Percentiles rank a stretch among this genome's conserved stretches.
phyloP scores from a whole-genome alignment of 2,888 invertebrate species.

The Nymphalis polychloros region DNA sequence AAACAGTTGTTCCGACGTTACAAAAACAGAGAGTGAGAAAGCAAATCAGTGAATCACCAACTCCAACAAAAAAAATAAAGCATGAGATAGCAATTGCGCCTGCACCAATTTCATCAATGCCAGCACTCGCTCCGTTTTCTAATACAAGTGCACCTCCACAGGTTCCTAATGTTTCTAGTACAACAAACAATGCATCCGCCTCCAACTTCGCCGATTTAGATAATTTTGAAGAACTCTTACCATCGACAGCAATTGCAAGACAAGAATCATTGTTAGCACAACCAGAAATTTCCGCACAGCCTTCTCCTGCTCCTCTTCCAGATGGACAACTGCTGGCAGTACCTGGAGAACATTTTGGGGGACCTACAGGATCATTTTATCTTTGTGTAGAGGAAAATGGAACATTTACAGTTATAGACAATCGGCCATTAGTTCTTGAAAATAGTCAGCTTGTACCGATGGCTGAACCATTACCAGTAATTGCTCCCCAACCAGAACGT shows the following conservation, averaged over 20 bases:
- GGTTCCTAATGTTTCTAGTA: conserved; percentile 50
- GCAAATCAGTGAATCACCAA: conserved; percentile 52
- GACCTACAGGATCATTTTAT: conserved; percentile 87
- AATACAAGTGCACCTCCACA: conserved; percentile 45
- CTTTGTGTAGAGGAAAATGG: conserved; percentile 88
- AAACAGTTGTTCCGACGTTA: conserved; percentile 48
- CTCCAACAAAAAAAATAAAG: conserved; percentile 62
- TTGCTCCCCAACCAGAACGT: conserved; percentile 69
- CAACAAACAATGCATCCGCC: conserved; percentile 50
- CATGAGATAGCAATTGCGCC: conserved; percentile 63
- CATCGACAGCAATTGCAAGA: conserved; percentile 71
- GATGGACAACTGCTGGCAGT: conserved; percentile 87
- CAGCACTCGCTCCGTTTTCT: conserved; percentile 53
- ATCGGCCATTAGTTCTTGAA: conserved; percentile 83
- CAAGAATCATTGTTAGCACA: conserved; percentile 51
- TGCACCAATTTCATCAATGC: conserved; percentile 48
- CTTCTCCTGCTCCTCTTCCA: conserved; percentile 59
- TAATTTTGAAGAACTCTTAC: conserved; percentile 73
- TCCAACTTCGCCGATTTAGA: conserved; percentile 61
- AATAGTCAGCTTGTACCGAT: conserved; percentile 76
- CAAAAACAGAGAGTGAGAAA: conserved; percentile 61
- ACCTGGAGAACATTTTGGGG: conserved; percentile 87
- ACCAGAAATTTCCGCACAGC: conserved; percentile 45
- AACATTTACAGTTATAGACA: conserved; percentile 86
- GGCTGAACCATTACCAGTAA: conserved; percentile 59